Conservation (phyloP, 2,797 vertebrate species). For the Channa striata region DNA sequence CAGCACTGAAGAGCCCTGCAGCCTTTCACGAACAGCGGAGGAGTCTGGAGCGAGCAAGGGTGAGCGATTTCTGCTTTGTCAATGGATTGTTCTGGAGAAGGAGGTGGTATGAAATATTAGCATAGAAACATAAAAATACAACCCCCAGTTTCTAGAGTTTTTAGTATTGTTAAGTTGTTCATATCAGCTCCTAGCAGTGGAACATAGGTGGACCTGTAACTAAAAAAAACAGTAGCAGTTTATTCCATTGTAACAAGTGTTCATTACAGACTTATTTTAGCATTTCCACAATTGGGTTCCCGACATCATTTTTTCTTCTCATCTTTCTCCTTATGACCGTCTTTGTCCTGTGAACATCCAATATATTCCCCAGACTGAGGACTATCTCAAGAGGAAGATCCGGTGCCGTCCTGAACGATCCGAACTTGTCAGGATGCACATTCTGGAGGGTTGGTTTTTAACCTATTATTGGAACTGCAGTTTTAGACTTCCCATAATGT, state of each 20-base stretch:
- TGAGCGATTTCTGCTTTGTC: slow-evolving; percentile 76
- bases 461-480: background rate
- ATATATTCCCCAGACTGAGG: slow-evolving; percentile 88
- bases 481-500: background rate
- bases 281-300: background rate
- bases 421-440: slow-evolving; percentile 98
- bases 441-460: slow-evolving; percentile 90
- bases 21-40: slow-evolving; percentile 98
- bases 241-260: background rate
- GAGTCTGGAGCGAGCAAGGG: slow-evolving; percentile 96
- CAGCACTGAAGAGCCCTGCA: slow-evolving; percentile 98
- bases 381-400: slow-evolving; percentile 98
- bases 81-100: background rate
- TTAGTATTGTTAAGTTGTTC: too few relatives aligned
- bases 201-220: too few relatives aligned
- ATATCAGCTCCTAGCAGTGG: too few relatives aligned
- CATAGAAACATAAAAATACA: background rate
- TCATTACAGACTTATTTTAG: background rate
- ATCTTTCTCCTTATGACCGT: background rate
- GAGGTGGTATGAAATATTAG: background rate
- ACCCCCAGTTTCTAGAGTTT: too few relatives aligned
- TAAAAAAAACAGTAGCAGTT: background rate
- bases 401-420: slow-evolving; percentile 94
- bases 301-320: background rate
- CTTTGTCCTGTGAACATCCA: background rate